Evolutionary conservation across 2,113 vertebrate species (phyloP), one percentile per base, ranked within the genome.

Genomic region (Indri indri): DNA sequence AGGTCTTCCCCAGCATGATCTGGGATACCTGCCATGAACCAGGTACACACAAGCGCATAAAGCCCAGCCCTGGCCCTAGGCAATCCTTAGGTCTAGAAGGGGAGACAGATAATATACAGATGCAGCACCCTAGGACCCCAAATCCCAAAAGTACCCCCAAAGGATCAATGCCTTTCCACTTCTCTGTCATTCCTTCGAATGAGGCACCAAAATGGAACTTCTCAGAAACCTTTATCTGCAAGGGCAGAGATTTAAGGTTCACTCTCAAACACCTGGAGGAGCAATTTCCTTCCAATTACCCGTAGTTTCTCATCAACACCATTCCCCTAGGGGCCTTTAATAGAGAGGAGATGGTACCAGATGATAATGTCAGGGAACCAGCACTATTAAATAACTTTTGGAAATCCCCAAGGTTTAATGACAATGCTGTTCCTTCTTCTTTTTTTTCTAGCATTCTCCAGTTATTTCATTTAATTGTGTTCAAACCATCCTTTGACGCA

Each of bases 401-500:
- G 94, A 97, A 97, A 95, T 94, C 80, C 91, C 70, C 45, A n/a
- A 52, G 73, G 79, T 85, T 97, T 94, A 95, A 94, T 63, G 92
- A 79, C 86, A 88, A 65, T 76, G 87, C 37, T 71, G 94, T 96
- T 66, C 63, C 63, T 97, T 96, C 82, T 93, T 82, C 85, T 76
- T 92, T 61, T 68, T 76, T 32, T 68, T 82, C 79, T 94, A 93
- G 34, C 86, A 20, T n/a, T 95, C 86, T 82, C 27, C 74, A 84
- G 70, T 84, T 73, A 83, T 96, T 97, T 95, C 57, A 96, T 97
- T 96, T 91, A 83, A 97, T 77, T 96, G 87, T 97, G 45, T 80
- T 93, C 96, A 96, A 92, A 66, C 70, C 68, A 90, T 84, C 89
- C 91, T 97, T 95, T 97, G 97, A 97, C 90, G 93, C 83, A 98